Evolutionary conservation across 2,113 vertebrate genomes (phyloP).

Genomic region (Clarias magur): DNA sequence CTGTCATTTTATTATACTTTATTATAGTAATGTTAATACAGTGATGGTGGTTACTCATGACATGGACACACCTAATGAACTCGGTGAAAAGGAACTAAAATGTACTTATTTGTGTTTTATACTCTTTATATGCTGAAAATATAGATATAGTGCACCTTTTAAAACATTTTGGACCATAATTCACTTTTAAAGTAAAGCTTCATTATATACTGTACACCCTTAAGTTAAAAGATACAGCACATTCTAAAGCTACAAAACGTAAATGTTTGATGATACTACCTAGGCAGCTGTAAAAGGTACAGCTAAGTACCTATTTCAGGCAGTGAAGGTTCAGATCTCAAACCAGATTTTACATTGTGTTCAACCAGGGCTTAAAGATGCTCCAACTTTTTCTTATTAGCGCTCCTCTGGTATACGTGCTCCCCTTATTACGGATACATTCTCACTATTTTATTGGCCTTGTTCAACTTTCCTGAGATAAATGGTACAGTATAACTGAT

Average conservation of each 20-base stretch:
- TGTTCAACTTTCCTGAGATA: background rate
- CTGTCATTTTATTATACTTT: too few relatives aligned
- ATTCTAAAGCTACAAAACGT: background rate
- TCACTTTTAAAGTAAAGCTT: background rate
- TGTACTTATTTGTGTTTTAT: background rate
- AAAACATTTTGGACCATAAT: background rate
- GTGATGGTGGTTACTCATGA: background rate
- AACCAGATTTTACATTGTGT: background rate
- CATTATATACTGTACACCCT: background rate
- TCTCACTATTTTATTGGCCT: background rate
- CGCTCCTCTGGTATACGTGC: background rate
- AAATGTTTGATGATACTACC: background rate
- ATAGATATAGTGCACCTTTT: background rate
- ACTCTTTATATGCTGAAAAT: background rate
- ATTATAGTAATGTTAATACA: too few relatives aligned
- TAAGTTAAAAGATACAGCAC: background rate
- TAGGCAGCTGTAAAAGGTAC: background rate
- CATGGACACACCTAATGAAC: slow-evolving; percentile 6
- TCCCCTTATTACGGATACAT: background rate
- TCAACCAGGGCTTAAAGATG: background rate
- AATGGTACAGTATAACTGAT: background rate
- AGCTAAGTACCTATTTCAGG: background rate
- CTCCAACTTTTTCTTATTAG: background rate
- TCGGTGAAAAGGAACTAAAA: background rate
- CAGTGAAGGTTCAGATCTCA: background rate